Evolutionary conservation across 2,888 invertebrate species (phyloP).

Genomic region (Euphydryas editha): DNA sequence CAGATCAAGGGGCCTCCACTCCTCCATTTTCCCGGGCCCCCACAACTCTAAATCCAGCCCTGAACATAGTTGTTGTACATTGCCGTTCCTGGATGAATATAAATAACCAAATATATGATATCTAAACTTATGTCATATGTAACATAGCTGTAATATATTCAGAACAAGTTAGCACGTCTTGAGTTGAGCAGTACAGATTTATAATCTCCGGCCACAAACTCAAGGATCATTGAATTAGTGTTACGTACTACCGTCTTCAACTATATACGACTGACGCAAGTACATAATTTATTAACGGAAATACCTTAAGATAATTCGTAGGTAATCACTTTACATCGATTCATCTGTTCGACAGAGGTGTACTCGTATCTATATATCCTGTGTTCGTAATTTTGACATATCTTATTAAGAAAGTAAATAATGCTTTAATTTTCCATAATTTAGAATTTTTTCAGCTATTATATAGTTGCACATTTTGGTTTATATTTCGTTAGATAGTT

Average conservation of each 20-base stretch:
- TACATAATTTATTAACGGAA: constrained; percentile 27
- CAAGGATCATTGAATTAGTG: constrained; percentile 58
- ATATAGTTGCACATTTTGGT: too few species aligned
- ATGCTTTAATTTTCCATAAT: too few species aligned
- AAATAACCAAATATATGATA: constrained; percentile 5
- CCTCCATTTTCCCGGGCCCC: too few species aligned
- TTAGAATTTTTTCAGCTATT: too few species aligned
- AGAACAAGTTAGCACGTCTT: constrained; percentile 45
- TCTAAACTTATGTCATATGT: constrained; percentile 23
- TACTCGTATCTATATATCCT: not conserved
- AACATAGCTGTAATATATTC: constrained; percentile 32
- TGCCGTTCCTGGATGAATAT: too few species aligned
- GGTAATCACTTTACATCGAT: constrained; percentile 6
- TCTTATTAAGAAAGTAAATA: too few species aligned
- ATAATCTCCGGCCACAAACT: constrained; percentile 69
- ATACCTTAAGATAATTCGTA: constrained; percentile 20
- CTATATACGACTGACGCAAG: constrained; percentile 24
- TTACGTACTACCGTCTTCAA: constrained; percentile 38
- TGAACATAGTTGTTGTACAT: not conserved
- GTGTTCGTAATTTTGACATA: too few species aligned
- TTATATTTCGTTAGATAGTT: too few species aligned
- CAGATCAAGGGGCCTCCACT: too few species aligned
- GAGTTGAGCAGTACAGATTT: constrained; percentile 57
- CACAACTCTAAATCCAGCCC: too few species aligned
- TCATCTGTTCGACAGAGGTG: not conserved